Evolutionary conservation across 2,888 invertebrate genomes (phyloP).

Genomic region (Hetaerina titia): DNA sequence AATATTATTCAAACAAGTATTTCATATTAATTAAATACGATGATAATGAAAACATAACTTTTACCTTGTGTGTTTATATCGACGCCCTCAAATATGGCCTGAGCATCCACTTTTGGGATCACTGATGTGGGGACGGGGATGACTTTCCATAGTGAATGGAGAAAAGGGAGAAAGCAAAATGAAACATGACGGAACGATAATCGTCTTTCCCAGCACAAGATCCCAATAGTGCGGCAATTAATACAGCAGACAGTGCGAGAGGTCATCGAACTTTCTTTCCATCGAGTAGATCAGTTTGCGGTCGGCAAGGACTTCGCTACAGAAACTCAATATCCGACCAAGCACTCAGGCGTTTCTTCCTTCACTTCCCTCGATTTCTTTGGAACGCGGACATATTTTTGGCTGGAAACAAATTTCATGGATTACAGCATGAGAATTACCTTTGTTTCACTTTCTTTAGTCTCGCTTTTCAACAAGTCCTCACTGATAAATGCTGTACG

Average conservation of each 20-base stretch:
- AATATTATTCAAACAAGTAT: no score
- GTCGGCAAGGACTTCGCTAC: not conserved
- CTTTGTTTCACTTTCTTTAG: not conserved
- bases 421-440: not conserved
- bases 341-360: not conserved
- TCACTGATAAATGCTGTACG: no score
- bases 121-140: not conserved
- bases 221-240: not conserved
- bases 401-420: not conserved
- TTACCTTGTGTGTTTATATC: no score
- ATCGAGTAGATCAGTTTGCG: not conserved
- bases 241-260: not conserved
- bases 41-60: no score
- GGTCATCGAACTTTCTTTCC: not conserved
- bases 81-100: not conserved
- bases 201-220: not conserved
- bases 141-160: not conserved
- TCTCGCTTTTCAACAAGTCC: no score
- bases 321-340: not conserved
- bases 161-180: conserved; percentile 6
- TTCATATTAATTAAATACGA: no score
- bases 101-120: not conserved
- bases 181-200: not conserved
- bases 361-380: not conserved
- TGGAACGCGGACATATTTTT: not conserved